Evolutionary conservation across 2,113 vertebrate species (phyloP).

Genomic region (Hippolais icterina): DNA sequence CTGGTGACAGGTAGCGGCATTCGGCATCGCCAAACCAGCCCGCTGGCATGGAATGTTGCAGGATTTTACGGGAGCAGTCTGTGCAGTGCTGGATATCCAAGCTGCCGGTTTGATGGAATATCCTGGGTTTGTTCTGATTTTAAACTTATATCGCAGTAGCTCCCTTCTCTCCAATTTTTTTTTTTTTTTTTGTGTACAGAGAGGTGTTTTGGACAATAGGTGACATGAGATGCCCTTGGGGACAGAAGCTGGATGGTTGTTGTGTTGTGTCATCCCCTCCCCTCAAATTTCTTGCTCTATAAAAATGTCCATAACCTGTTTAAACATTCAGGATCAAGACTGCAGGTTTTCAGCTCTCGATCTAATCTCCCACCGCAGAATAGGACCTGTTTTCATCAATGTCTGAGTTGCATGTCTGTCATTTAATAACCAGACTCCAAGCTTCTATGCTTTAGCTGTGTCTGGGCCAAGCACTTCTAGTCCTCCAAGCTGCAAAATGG

Average conservation of each 20-base stretch:
- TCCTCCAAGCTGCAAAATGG: background rate
- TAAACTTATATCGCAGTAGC: background rate
- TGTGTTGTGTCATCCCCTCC: background rate
- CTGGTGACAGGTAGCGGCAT: background rate
- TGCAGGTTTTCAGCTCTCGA: background rate
- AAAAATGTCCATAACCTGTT: background rate
- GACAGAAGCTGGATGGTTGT: background rate
- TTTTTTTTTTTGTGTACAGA: background rate
- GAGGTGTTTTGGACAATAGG: background rate
- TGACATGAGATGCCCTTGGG: background rate
- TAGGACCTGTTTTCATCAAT: background rate
- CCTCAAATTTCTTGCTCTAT: background rate
- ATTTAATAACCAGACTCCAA: background rate
- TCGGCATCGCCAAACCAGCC: rapidly evolving
- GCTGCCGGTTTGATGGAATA: rapidly evolving
- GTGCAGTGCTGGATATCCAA: background rate
- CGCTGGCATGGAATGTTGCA: rapidly evolving
- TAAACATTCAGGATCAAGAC: background rate
- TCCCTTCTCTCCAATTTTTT: background rate
- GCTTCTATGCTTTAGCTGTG: background rate
- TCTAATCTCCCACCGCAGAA: background rate
- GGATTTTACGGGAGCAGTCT: background rate
- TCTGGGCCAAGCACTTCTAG: background rate
- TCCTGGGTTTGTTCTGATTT: background rate
- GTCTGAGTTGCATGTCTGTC: background rate